Conservation (phyloP, 2,113 vertebrate genomes). For the Zapornia atra region DNA sequence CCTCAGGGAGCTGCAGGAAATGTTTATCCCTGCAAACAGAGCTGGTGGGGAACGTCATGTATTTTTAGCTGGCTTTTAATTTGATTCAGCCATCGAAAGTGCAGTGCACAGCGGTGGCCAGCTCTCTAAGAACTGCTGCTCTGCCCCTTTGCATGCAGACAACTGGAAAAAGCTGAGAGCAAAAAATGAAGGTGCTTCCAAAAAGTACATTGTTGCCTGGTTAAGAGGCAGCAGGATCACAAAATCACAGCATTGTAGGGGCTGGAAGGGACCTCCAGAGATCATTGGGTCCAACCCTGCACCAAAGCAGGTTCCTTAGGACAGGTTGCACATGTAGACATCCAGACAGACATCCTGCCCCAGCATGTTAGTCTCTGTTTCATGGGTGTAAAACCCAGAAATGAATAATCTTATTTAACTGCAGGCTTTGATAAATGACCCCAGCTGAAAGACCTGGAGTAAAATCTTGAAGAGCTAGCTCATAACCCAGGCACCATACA, state of each 20-base stretch:
- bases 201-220: fast-evolving
- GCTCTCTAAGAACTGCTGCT: background rate
- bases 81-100: background rate
- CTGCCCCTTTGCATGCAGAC: background rate
- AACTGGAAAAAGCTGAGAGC: background rate
- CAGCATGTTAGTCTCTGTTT: background rate
- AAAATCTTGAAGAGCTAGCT: background rate
- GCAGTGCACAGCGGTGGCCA: background rate
- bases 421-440: background rate
- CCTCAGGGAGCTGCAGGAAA: background rate
- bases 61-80: background rate
- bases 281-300: too few relatives aligned
- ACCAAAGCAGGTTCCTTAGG: too few relatives aligned
- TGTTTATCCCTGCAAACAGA: background rate
- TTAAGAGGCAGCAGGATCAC: background rate
- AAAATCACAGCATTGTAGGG: too few relatives aligned
- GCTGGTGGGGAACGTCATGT: background rate
- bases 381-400: background rate
- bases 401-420: background rate
- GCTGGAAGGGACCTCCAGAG: too few relatives aligned
- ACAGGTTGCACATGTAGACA: too few relatives aligned
- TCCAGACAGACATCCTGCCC: too few relatives aligned
- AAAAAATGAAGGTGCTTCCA: background rate
- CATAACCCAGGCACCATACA: background rate
- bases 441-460: background rate